Percentiles rank a stretch among this genome's conserved stretches.
Conservation (phyloP, 1,140 invertebrate species). For the Sarcophaga peregrina region DNA sequence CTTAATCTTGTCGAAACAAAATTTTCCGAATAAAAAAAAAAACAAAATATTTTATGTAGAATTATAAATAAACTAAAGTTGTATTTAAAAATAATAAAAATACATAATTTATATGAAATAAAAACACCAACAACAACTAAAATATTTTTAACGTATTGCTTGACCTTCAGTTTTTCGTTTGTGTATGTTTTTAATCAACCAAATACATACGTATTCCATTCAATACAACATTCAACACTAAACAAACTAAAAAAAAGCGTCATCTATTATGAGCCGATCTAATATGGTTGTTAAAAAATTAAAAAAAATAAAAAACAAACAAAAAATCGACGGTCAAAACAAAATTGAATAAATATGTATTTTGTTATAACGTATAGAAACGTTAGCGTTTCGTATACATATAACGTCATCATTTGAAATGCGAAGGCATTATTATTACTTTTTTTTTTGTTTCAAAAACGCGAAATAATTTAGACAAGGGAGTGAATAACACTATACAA, state of each 20-base stretch:
- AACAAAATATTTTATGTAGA: no score
- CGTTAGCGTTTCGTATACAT: neutral
- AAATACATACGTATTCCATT: neutral
- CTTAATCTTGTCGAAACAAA: neutral
- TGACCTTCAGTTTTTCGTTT: neutral
- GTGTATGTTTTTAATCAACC: neutral
- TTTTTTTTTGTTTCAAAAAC: neutral
- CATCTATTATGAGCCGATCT: neutral
- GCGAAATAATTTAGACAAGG: neutral
- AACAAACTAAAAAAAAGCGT: neutral
- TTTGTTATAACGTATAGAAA: neutral
- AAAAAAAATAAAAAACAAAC: neutral
- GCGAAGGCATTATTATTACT: neutral
- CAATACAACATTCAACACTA: neutral
- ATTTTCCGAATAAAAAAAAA: neutral
- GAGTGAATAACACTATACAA: conserved; percentile 9
- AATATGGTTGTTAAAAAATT: neutral
- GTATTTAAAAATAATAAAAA: neutral
- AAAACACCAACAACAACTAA: no score
- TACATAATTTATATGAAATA: neutral
- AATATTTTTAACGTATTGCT: neutral
- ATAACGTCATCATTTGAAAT: conserved; percentile 13
- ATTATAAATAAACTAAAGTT: neutral
- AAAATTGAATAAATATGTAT: neutral
- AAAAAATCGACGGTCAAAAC: neutral